phyloP scores from a whole-genome alignment of 1,140 invertebrate species.

The Helicoverpa armigera region DNA sequence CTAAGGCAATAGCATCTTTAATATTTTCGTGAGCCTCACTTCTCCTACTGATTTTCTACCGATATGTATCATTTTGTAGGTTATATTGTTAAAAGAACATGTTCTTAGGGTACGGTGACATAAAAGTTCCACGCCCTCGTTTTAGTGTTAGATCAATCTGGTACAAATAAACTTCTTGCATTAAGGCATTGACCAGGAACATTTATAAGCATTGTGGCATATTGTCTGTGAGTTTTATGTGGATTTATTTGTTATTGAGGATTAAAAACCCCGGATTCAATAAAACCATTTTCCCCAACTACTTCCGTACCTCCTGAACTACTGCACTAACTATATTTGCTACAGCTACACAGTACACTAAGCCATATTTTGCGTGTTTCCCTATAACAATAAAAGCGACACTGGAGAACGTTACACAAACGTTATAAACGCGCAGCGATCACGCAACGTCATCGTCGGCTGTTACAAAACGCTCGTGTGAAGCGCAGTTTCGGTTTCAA shows the following conservation, averaged over 20 bases:
- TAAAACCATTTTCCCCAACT: neutral
- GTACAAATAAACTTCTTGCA: too few relatives aligned
- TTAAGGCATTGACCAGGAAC: too few relatives aligned
- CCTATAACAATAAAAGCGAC: conserved; percentile 14
- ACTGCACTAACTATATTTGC: neutral
- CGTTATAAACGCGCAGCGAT: conserved; percentile 8
- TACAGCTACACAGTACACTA: neutral
- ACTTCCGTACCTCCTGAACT: neutral
- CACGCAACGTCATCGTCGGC: neutral
- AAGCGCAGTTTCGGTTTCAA: neutral
- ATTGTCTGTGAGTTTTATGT: neutral
- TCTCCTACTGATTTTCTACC: too few relatives aligned
- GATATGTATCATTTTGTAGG: too few relatives aligned
- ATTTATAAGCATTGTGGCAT: neutral
- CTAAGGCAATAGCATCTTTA: neutral
- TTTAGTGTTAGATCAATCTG: too few relatives aligned
- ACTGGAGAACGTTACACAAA: neutral
- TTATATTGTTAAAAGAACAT: neutral
- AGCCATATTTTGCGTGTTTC: conserved; percentile 15
- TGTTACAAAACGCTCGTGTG: conserved; percentile 33
- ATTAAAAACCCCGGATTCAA: too few relatives aligned
- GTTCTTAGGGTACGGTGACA: neutral
- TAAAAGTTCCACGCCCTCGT: neutral
- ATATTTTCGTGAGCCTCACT: neutral
- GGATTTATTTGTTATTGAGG: too few relatives aligned